A percentile compares a stretch with the other conserved stretches of the same genome.
Evolutionary conservation across 35 echinoderm and acorn worm genomes (phyloP).

Genomic region (Amphiura filiformis): DNA sequence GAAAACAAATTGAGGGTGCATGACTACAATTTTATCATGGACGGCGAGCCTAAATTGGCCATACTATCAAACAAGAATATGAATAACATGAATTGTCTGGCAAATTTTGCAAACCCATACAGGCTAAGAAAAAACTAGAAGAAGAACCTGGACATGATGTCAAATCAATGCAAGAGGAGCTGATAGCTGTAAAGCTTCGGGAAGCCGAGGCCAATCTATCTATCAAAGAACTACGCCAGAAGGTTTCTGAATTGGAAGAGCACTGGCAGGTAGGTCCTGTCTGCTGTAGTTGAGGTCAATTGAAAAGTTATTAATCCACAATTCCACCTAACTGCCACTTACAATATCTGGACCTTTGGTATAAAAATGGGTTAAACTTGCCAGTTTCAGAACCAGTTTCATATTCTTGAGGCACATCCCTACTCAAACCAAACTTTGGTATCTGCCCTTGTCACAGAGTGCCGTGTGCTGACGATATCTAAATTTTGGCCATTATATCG

Average conservation of each 20-base stretch:
- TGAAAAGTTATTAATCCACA: neutral
- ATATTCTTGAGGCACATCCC: too few species aligned
- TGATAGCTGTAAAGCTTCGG: constrained; percentile 94
- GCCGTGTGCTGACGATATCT: neutral
- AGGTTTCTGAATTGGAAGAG: constrained; percentile 76
- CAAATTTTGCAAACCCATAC: too few species aligned
- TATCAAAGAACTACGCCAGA: constrained; percentile 86
- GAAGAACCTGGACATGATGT: constrained; percentile 75
- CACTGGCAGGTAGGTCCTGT: constrained; percentile 99
- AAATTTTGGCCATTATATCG: neutral
- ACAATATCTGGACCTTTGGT: neutral
- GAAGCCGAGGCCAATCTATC: constrained; percentile 94
- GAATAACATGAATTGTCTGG: too few species aligned
- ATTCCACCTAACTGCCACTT: too few species aligned
- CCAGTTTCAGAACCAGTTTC: neutral
- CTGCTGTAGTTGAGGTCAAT: neutral
- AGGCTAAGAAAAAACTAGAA: constrained; percentile 64
- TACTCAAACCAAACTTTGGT: too few species aligned
- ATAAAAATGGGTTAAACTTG: too few species aligned
- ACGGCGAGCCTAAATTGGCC: too few species aligned
- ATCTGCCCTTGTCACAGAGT: neutral
- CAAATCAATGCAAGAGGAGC: constrained; percentile 78
- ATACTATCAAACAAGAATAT: too few species aligned
- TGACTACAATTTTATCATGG: too few species aligned
- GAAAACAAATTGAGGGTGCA: too few species aligned